A percentile compares a stretch with the other conserved stretches of the same genome.
Evolutionary conservation across 2,888 invertebrate species (phyloP).

Genomic region (Acanthopleura granulata): DNA sequence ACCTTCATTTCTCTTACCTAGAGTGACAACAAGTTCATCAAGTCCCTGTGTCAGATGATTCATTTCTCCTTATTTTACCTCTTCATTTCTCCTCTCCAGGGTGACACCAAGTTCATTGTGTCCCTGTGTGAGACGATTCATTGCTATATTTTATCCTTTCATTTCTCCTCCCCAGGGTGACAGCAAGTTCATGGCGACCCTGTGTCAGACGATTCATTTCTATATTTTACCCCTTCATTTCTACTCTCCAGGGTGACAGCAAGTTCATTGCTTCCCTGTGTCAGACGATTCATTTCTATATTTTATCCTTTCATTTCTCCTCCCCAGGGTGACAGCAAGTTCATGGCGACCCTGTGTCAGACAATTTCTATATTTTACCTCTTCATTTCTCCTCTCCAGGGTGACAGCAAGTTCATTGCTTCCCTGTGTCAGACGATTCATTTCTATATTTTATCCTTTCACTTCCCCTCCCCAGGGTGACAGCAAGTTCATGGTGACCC

Average conservation of each 20-base stretch:
- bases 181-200: conserved; percentile 69
- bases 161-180: conserved; percentile 56
- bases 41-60: conserved; percentile 69
- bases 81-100: too few species aligned
- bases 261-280: too few species aligned
- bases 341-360: conserved; percentile 69
- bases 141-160: neutral
- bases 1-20: conserved; percentile 26
- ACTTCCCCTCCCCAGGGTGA: conserved; percentile 56
- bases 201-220: conserved; percentile 64
- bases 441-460: neutral
- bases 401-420: too few species aligned
- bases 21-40: conserved; percentile 69
- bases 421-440: neutral
- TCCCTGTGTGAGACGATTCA: neutral
- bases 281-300: neutral
- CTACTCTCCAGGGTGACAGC: too few species aligned
- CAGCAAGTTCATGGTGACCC: conserved; percentile 69
- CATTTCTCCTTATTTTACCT: too few species aligned
- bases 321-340: conserved; percentile 68
- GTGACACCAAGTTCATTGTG: too few species aligned
- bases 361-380: too few species aligned
- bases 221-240: neutral
- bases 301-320: too few species aligned
- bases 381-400: too few species aligned